A percentile compares a stretch with the other conserved stretches of the same genome.
phyloP scores from a whole-genome alignment of 2,888 invertebrate genomes.

The Rhogogaster chlorosoma region DNA sequence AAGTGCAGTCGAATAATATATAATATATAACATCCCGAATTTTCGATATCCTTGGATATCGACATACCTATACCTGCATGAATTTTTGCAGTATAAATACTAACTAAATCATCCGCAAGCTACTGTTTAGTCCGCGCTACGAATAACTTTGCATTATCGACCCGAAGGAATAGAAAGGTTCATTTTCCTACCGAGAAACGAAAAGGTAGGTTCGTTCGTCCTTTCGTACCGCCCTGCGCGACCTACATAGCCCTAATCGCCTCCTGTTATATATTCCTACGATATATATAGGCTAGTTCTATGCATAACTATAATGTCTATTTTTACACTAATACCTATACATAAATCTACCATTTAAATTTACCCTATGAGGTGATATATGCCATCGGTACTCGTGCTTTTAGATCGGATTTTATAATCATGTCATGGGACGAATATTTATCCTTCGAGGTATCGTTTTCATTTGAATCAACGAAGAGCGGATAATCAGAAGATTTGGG shows the following conservation, averaged over 20 bases:
- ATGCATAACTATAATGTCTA: neutral
- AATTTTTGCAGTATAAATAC: neutral
- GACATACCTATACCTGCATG: neutral
- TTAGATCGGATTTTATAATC: too few species aligned
- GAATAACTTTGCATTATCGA: slow-evolving; percentile 50
- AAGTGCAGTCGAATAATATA: too few species aligned
- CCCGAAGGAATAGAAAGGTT: slow-evolving; percentile 43
- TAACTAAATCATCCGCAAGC: neutral
- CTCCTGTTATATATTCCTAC: neutral
- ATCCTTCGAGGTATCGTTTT: too few species aligned
- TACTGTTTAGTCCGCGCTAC: slow-evolving; percentile 34
- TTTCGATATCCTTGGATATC: neutral
- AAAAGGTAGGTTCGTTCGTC: slow-evolving; percentile 46
- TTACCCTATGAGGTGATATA: too few species aligned
- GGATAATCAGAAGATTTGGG: too few species aligned
- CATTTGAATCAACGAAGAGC: too few species aligned
- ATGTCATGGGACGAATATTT: too few species aligned
- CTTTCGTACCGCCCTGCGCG: slow-evolving; percentile 50
- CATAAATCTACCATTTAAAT: neutral
- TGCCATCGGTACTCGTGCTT: too few species aligned
- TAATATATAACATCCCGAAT: neutral
- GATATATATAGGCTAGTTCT: slow-evolving; percentile 8
- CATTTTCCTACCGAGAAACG: slow-evolving; percentile 9
- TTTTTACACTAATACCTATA: neutral
- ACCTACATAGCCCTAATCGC: slow-evolving; percentile 48